Evolutionary conservation across 2,888 invertebrate genomes (phyloP).

Genomic region (Agrotis segetum): DNA sequence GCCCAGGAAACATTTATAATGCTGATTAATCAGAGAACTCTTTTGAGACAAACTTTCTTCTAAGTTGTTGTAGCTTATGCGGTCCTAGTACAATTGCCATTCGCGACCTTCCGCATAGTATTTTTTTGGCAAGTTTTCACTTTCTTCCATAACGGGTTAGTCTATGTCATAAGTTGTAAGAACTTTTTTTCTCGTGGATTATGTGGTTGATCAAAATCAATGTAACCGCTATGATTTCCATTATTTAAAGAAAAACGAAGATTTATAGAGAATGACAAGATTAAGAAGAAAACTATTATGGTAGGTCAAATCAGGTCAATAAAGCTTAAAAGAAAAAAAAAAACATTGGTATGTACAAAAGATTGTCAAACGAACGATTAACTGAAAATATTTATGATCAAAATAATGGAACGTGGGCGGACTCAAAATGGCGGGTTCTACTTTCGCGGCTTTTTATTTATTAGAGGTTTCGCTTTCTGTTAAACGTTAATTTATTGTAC

Average conservation of each 20-base stretch:
- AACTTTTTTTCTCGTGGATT: slow-evolving; percentile 14
- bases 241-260: not conserved
- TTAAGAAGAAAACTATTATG: slow-evolving; percentile 36
- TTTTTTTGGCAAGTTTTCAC: slow-evolving; percentile 44
- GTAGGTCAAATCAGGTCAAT: slow-evolving; percentile 60
- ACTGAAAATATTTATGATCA: slow-evolving; percentile 1
- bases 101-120: slow-evolving; percentile 44
- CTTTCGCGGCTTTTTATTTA: slow-evolving; percentile 50
- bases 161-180: not conserved
- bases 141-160: slow-evolving; percentile 24
- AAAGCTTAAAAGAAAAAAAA: not conserved
- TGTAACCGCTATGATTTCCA: not conserved
- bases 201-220: not conserved
- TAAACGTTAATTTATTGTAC: slow-evolving; percentile 18
- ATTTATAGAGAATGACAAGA: slow-evolving; percentile 6
- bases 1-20: too few relatives aligned
- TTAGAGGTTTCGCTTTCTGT: slow-evolving; percentile 46
- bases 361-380: slow-evolving; percentile 2
- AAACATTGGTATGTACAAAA: not conserved
- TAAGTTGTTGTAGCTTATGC: slow-evolving; percentile 29
- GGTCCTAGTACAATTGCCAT: slow-evolving; percentile 48
- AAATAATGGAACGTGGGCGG: slow-evolving; percentile 37
- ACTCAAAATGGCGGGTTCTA: slow-evolving; percentile 30
- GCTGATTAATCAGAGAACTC: not conserved
- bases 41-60: slow-evolving; percentile 40